phyloP scores from a whole-genome alignment of 2,113 vertebrate genomes.

The Pimephales promelas region DNA sequence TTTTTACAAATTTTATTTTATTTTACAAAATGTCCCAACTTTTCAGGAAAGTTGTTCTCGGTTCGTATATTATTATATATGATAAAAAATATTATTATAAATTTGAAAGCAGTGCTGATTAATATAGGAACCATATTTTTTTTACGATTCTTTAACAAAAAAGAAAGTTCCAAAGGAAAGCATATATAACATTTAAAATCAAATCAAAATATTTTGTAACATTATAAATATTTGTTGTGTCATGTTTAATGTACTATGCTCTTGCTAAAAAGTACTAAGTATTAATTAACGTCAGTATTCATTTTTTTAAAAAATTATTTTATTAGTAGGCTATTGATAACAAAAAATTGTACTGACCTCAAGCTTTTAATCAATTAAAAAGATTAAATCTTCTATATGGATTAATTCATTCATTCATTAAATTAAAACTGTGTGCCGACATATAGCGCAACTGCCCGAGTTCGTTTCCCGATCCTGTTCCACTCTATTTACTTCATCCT shows the following conservation, averaged over 20 bases:
- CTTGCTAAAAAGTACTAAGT: not conserved
- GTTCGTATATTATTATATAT: not conserved
- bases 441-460: no score
- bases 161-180: not conserved
- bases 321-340: no score
- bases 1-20: no score
- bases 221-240: not conserved
- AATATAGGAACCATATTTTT: not conserved
- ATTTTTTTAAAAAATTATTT: no score
- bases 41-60: no score
- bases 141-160: not conserved
- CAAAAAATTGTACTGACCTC: not conserved
- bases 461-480: no score
- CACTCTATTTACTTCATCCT: no score
- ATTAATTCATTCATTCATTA: no score
- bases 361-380: not conserved
- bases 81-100: not conserved
- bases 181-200: not conserved
- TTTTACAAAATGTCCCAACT: no score
- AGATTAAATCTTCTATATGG: no score
- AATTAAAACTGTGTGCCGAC: no score
- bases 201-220: not conserved
- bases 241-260: not conserved
- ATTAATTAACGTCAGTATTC: not conserved
- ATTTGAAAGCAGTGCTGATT: not conserved